Evolutionary conservation across 2,113 vertebrate genomes (phyloP).

Genomic region (Leptocoma aspasia): DNA sequence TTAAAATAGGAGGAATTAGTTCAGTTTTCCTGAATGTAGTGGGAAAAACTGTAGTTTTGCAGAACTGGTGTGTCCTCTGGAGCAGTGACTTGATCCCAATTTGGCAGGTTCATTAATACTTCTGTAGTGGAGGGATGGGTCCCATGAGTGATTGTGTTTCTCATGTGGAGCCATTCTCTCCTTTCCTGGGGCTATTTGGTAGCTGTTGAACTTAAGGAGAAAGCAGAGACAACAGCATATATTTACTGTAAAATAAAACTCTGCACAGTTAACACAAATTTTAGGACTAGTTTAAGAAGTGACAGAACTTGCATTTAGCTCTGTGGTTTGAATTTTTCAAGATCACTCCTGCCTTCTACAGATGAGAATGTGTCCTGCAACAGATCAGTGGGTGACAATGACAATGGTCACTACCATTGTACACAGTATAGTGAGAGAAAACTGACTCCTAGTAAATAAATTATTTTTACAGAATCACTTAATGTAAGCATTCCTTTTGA

Average conservation of each 20-base stretch:
- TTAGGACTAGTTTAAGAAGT: background rate
- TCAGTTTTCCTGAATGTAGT: background rate
- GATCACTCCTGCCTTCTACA: background rate
- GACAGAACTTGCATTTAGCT: background rate
- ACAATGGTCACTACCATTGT: background rate
- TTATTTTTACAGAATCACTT: background rate
- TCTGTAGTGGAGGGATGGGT: background rate
- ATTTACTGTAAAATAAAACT: background rate
- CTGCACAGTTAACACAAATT: background rate
- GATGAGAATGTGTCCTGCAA: background rate
- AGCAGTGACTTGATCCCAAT: background rate
- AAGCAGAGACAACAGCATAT: background rate
- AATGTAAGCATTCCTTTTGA: background rate
- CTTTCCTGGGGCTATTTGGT: background rate
- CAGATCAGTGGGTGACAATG: background rate
- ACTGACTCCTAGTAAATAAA: background rate
- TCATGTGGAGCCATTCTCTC: rapidly evolving
- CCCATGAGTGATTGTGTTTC: background rate
- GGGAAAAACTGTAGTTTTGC: background rate
- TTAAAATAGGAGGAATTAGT: background rate
- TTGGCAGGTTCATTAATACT: background rate
- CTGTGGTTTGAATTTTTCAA: background rate
- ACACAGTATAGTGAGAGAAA: background rate
- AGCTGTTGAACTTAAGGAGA: background rate
- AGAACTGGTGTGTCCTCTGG: background rate